Percentiles rank a stretch among this genome's conserved stretches.
phyloP scores from a whole-genome alignment of 1,140 invertebrate species.

The Plodia interpunctella region DNA sequence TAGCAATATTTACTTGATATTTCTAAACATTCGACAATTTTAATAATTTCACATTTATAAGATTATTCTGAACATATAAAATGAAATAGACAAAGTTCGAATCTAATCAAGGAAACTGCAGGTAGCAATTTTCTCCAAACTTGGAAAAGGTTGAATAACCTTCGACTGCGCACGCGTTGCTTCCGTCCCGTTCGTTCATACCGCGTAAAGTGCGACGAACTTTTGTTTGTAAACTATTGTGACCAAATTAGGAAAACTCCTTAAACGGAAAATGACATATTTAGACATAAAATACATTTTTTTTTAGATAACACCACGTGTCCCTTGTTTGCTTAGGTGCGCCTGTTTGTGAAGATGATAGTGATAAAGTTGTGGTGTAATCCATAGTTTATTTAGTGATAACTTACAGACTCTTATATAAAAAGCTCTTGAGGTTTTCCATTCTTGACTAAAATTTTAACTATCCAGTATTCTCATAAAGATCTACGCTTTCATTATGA shows the following conservation, averaged over 20 bases:
- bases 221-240: constrained; percentile 66
- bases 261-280: constrained; percentile 13
- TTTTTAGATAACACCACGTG: constrained; percentile 20
- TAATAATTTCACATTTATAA: no score
- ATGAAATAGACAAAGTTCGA: not conserved
- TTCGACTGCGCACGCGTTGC: constrained; percentile 26
- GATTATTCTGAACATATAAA: no score
- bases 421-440: no score
- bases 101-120: constrained; percentile 34
- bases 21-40: no score
- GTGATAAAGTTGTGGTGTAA: not conserved
- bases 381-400: not conserved
- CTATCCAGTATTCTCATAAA: no score
- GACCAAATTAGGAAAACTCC: constrained; percentile 11
- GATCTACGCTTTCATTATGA: no score
- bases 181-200: constrained; percentile 30
- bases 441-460: no score
- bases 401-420: not conserved
- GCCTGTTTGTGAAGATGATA: constrained; percentile 5
- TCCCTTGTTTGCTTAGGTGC: constrained; percentile 35
- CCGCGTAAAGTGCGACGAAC: constrained; percentile 38
- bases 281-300: not conserved
- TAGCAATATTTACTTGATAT: no score
- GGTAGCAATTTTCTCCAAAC: constrained; percentile 39
- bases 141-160: constrained; percentile 55